Evolutionary conservation across 2,888 invertebrate species (phyloP).

Genomic region (Barypeithes pellucidus): DNA sequence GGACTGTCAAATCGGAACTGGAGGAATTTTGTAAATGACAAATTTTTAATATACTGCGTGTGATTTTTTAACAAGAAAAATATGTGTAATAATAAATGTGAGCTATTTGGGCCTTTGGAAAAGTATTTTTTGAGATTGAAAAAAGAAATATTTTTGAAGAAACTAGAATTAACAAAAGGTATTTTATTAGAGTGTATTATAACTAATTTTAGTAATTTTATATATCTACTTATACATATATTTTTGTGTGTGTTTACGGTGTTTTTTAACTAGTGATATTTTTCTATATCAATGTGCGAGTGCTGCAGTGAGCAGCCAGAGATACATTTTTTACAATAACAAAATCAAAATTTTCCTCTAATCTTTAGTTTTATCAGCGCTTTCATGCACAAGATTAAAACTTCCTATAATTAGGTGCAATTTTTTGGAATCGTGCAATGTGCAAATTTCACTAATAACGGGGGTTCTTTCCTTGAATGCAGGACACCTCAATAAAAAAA

Average conservation of each 20-base stretch:
- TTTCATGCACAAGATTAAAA: not conserved
- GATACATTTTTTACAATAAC: not conserved
- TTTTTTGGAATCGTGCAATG: slow-evolving; percentile 16
- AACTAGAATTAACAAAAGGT: not conserved
- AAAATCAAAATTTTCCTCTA: not conserved
- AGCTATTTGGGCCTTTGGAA: slow-evolving; percentile 6
- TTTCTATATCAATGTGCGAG: not conserved
- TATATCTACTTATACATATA: slow-evolving; percentile 5
- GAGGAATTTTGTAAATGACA: slow-evolving; percentile 65
- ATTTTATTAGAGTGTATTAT: slow-evolving; percentile 24
- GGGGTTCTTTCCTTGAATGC: no score
- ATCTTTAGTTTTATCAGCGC: no score
- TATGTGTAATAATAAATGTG: slow-evolving; percentile 17
- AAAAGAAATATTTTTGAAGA: slow-evolving; percentile 39
- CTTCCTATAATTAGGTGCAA: not conserved
- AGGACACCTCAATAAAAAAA: no score
- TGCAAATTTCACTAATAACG: no score
- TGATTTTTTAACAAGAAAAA: not conserved
- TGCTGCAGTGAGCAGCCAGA: not conserved
- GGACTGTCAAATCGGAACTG: slow-evolving; percentile 67
- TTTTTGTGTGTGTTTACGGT: slow-evolving; percentile 9
- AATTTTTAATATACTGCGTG: slow-evolving; percentile 3
- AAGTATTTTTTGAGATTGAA: slow-evolving; percentile 49
- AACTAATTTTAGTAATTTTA: slow-evolving; percentile 9
- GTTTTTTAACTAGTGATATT: slow-evolving; percentile 1